Evolutionary conservation across 2,888 invertebrate species (phyloP).

Genomic region (Tetrapedia diversipes): DNA sequence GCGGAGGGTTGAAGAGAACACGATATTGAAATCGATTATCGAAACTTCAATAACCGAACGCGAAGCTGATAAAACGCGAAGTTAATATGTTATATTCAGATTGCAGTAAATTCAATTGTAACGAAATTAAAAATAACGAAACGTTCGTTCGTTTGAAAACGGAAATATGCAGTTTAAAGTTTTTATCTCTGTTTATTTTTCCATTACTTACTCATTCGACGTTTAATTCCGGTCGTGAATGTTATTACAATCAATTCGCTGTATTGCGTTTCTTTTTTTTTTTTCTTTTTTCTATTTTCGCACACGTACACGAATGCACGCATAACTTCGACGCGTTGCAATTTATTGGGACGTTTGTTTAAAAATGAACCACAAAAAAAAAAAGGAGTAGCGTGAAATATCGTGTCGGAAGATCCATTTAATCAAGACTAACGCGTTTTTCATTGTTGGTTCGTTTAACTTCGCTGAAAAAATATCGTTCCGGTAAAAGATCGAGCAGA

Average conservation of each 20-base stretch:
- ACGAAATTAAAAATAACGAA: background rate
- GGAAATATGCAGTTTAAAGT: background rate
- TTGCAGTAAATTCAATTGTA: background rate
- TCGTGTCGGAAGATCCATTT: background rate
- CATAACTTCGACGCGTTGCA: background rate
- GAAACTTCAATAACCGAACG: too few relatives aligned
- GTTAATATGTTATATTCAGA: background rate
- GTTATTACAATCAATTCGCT: background rate
- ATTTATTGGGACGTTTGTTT: background rate
- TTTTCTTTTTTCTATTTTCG: background rate
- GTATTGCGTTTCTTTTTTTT: background rate
- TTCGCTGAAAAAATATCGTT: slow-evolving; percentile 14
- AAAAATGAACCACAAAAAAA: background rate
- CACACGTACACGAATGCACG: background rate
- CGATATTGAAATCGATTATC: too few relatives aligned
- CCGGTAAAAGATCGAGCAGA: background rate
- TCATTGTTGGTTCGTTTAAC: slow-evolving; percentile 11
- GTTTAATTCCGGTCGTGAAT: background rate
- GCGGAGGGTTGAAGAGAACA: too few relatives aligned
- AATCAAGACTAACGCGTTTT: slow-evolving; percentile 26
- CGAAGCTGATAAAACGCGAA: too few relatives aligned
- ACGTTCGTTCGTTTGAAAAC: background rate
- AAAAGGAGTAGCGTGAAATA: slow-evolving; percentile 1
- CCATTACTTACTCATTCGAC: background rate
- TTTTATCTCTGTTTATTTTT: background rate